These are phyloP conservation scores for Suncus etruscus DNA, from an alignment of 2,113 vertebrate genomes.

Conservation along the genomic window DNA sequence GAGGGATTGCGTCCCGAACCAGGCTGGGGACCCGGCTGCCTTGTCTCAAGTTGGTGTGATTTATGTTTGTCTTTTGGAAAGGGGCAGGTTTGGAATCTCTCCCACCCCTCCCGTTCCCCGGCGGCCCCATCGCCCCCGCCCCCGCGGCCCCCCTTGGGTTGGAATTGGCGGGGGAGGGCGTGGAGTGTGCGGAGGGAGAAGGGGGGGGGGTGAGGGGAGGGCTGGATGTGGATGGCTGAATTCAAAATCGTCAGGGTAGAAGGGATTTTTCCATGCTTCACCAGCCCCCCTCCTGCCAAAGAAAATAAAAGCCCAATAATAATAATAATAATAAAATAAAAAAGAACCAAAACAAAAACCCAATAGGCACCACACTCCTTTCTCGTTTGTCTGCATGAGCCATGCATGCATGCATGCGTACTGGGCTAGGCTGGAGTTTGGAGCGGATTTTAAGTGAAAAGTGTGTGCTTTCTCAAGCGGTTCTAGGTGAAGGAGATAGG, in stretches of 20 bases:
- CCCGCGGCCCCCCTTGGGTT: constrained; percentile 62
- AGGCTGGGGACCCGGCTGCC: constrained; percentile 74
- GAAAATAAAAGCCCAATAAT: not conserved
- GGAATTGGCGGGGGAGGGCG: constrained; percentile 64
- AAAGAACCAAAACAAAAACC: not conserved
- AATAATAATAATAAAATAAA: not conserved
- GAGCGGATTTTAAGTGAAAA: constrained; percentile 60
- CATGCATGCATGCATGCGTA: constrained; percentile 76
- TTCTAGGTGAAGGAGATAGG: constrained; percentile 36
- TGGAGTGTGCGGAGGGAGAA: not conserved
- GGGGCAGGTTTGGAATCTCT: constrained; percentile 77
- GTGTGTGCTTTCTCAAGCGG: constrained; percentile 64
- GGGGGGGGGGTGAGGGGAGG: constrained; percentile 55
- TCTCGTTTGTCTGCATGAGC: constrained; percentile 74
- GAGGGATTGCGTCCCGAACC: constrained; percentile 73
- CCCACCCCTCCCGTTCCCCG: constrained; percentile 36
- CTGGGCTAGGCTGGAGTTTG: constrained; percentile 73
- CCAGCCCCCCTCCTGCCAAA: not conserved
- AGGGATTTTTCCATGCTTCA: constrained; percentile 50
- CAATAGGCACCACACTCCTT: constrained; percentile 62
- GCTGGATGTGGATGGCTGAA: not conserved
- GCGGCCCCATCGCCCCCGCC: constrained; percentile 71
- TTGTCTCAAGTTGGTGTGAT: constrained; percentile 82
- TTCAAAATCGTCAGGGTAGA: constrained; percentile 48
- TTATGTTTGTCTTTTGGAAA: constrained; percentile 82